Evolutionary conservation across 2,797 vertebrate species (phyloP).

Genomic region (Megaceryle alcyon): DNA sequence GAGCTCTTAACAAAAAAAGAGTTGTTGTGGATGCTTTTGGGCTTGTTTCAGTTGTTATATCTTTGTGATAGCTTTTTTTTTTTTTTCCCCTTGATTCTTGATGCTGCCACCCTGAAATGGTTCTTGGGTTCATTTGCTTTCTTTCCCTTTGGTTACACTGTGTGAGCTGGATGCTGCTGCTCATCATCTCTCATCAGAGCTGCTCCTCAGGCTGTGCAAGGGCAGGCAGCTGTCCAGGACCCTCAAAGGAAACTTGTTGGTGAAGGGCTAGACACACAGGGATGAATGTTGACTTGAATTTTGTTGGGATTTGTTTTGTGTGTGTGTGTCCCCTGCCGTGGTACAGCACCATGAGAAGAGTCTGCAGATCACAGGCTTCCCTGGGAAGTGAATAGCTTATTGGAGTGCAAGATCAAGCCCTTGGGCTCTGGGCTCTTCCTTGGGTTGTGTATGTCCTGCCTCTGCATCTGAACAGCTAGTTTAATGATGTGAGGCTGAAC

Average conservation of each 20-base stretch:
- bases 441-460: fast-evolving
- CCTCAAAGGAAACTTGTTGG: not conserved
- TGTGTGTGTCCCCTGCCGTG: too few relatives aligned
- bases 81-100: not conserved
- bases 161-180: not conserved
- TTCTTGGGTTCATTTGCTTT: not conserved
- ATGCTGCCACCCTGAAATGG: not conserved
- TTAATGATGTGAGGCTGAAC: not conserved
- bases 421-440: not conserved
- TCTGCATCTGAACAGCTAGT: not conserved
- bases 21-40: not conserved
- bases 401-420: not conserved
- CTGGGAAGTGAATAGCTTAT: not conserved
- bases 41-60: not conserved
- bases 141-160: not conserved
- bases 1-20: not conserved
- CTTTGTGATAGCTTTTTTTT: not conserved
- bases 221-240: not conserved
- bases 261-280: not conserved
- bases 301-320: not conserved
- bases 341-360: not conserved
- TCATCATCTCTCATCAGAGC: not conserved
- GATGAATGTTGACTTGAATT: not conserved
- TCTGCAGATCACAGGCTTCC: not conserved
- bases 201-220: not conserved